These are phyloP conservation scores for Temnothorax curvispinosus DNA, from an alignment of 1,140 invertebrate species.

Conservation along the genomic window DNA sequence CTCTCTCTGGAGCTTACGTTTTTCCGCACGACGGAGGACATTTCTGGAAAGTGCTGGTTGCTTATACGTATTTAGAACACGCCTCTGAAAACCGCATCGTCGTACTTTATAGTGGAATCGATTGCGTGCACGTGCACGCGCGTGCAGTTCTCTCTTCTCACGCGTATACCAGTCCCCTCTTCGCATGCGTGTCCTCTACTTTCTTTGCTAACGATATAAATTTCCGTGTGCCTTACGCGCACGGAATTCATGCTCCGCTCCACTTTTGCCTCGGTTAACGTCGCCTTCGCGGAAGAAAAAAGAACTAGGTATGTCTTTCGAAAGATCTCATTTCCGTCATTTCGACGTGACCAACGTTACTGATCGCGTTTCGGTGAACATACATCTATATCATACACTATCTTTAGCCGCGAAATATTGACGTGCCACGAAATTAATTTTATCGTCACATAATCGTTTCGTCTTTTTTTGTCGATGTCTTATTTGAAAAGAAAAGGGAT, in stretches of 20 bases:
- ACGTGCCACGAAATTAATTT: not conserved
- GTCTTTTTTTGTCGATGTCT: not conserved
- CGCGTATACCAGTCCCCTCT: not conserved
- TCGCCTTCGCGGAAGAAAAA: not conserved
- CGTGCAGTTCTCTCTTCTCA: conserved; percentile 32
- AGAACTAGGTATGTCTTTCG: not conserved
- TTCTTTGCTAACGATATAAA: conserved; percentile 61
- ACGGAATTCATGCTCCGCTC: conserved; percentile 13
- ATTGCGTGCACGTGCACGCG: conserved; percentile 49
- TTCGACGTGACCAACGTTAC: not conserved
- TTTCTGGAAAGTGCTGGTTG: conserved; percentile 43
- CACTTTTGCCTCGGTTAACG: conserved; percentile 32
- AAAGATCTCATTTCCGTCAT: conserved; percentile 13
- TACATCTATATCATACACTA: not conserved
- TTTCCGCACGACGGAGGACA: not conserved
- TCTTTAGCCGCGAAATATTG: not conserved
- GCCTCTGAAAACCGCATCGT: conserved; percentile 29
- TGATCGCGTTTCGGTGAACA: not conserved
- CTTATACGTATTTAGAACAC: conserved; percentile 61
- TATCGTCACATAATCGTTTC: not conserved
- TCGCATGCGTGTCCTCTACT: not conserved
- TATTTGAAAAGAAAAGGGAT: not conserved
- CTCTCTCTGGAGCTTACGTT: conserved; percentile 6
- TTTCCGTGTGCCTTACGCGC: conserved; percentile 39
- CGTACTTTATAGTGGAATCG: conserved; percentile 25